A percentile compares a stretch with the other conserved stretches of the same genome.
phyloP scores from a whole-genome alignment of 2,888 invertebrate genomes.

The Meiosimyza platycephala region DNA sequence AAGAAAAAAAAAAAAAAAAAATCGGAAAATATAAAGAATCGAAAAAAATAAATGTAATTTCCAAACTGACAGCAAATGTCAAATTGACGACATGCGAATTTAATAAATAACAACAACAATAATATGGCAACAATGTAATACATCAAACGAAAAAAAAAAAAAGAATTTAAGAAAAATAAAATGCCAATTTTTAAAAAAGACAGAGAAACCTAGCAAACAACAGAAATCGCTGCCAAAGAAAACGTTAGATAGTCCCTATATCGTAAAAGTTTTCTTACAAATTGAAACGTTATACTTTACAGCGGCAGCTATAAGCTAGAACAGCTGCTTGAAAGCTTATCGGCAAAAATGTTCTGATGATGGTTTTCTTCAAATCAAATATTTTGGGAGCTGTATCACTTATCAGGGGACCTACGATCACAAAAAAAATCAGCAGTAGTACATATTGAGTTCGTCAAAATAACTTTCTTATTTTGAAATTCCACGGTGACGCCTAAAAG shows the following conservation, averaged over 20 bases:
- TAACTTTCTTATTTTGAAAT: too few species aligned
- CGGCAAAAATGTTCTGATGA: too few species aligned
- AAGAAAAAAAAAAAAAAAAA: constrained; percentile 7
- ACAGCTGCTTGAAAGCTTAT: neutral
- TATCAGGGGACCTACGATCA: too few species aligned
- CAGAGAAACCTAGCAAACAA: neutral
- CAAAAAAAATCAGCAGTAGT: too few species aligned
- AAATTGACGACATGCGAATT: constrained; percentile 60
- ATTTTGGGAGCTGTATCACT: too few species aligned
- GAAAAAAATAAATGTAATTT: constrained; percentile 50
- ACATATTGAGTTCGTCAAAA: too few species aligned
- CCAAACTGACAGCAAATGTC: constrained; percentile 57
- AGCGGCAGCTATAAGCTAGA: neutral
- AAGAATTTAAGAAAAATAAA: neutral
- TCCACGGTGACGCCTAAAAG: too few species aligned
- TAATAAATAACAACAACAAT: constrained; percentile 46
- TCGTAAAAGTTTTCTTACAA: too few species aligned
- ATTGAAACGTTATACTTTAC: too few species aligned
- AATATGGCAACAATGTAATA: constrained; percentile 15
- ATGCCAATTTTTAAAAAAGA: neutral
- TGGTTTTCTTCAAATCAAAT: too few species aligned
- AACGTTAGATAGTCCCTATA: neutral
- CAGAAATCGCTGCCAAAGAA: neutral
- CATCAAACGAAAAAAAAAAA: constrained; percentile 6
- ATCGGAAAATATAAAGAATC: constrained; percentile 8